Base-by-base conservation (phyloP, 2,888 invertebrate species). In the Reticulitermes lucifugus region DNA sequence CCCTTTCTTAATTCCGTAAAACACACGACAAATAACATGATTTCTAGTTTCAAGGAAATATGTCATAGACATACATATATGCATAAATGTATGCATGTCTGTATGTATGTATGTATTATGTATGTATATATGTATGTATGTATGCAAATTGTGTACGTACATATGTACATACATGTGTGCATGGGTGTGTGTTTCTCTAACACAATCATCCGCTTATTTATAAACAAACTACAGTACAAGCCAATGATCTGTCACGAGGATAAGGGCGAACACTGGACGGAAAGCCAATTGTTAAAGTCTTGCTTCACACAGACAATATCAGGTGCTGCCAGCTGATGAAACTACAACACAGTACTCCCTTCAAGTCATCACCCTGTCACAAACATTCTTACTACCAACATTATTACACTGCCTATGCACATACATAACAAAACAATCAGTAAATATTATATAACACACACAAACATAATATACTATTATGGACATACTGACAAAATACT, bases 401-500 rank as follows among this genome's bases (percentile, higher is more conserved):
- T 46, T 77, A 46, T 77, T 22, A 77, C 12, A 77, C 46, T 51
- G 7, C 25, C 25, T 65, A 25, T 65, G 25, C 77, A 77, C 46
- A 43, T 75, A 77, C 77, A 77, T 46, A 46, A 77, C 77, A 46
- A 46, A 41, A 46, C 25, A 51, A 51, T 77, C 46, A 77, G 77
- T 77, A 77, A 77, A n/a, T 41, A 46, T 77, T 77, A 77, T 46
- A 77, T 46, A 77, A 43, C 51, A 41, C 22, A 77, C 77, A 77
- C 77, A 77, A 14, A 29, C 2, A 7, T 65, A 25, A 6, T n/a
- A 25, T 25, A 65, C 41, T 73, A 77, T 10, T 46, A 77, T 25
- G 43, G n/a, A 41, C 41, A 77, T 77, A 77, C 77, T 46, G 29
- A 77, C 77, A 77, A 77, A 77, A 77, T 51, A 77, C 51, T 77